These are phyloP conservation scores for Alcedo quadribrachys DNA, from an alignment of 2,797 vertebrate genomes.

Conservation along the genomic window DNA sequence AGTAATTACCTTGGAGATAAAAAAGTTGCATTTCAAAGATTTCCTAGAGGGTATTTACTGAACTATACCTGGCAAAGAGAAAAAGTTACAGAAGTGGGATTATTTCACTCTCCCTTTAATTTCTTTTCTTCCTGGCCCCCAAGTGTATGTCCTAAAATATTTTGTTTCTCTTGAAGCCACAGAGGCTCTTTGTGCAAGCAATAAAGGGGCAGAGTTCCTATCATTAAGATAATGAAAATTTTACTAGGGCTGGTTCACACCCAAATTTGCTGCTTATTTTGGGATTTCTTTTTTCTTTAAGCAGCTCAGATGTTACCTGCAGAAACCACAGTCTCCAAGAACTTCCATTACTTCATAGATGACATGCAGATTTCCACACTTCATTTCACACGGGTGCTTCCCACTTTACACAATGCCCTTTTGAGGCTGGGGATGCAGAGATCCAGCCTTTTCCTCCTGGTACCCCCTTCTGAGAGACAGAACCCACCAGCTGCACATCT, in stretches of 20 bases:
- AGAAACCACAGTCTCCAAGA: background rate
- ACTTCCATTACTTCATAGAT: background rate
- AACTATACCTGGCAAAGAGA: background rate
- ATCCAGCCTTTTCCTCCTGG: background rate
- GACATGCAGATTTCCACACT: accelerated
- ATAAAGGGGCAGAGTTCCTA: background rate
- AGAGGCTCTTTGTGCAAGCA: background rate
- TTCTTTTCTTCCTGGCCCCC: background rate
- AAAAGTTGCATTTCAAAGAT: slow-evolving; percentile 3
- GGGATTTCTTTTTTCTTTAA: background rate
- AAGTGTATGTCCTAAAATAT: background rate
- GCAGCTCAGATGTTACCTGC: background rate
- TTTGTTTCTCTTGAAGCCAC: background rate
- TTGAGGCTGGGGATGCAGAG: background rate
- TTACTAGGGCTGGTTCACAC: background rate
- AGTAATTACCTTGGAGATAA: background rate
- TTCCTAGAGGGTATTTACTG: background rate
- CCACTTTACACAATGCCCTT: background rate
- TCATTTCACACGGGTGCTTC: accelerated
- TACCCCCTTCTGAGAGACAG: background rate
- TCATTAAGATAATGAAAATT: background rate
- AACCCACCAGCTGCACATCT: background rate
- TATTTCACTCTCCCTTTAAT: background rate
- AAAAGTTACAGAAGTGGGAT: background rate
- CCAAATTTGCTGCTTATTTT: background rate